These are phyloP conservation scores for Punctoribates punctum DNA, from an alignment of 2,888 invertebrate genomes.

Conservation along the genomic window DNA sequence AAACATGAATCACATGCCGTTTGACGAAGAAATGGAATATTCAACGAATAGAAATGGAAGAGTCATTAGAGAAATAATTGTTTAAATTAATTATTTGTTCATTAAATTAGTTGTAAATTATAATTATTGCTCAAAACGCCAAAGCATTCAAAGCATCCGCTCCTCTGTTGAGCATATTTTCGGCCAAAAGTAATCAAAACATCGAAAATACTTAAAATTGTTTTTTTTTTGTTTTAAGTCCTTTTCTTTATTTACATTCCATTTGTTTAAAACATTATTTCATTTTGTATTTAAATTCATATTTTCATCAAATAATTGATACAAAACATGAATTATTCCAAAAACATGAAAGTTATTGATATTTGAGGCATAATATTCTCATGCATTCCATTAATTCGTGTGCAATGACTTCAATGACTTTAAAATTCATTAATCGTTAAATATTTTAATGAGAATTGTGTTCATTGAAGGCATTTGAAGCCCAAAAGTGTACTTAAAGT, in stretches of 20 bases:
- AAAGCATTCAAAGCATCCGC: slow-evolving; percentile 2
- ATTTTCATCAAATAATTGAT: not conserved
- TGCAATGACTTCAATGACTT: slow-evolving; percentile 47
- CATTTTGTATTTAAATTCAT: not conserved
- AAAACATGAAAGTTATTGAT: not conserved
- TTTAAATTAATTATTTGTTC: slow-evolving; percentile 52
- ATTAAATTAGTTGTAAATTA: slow-evolving; percentile 17
- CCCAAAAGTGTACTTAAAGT: not conserved
- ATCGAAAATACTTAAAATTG: slow-evolving; percentile 5
- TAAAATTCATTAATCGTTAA: not conserved
- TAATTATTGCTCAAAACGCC: slow-evolving; percentile 32
- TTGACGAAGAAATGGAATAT: slow-evolving; percentile 40
- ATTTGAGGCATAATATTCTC: slow-evolving; percentile 21
- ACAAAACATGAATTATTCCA: not conserved
- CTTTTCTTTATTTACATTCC: not conserved
- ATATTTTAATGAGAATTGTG: not conserved
- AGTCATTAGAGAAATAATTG: slow-evolving; percentile 91
- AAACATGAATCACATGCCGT: slow-evolving; percentile 34
- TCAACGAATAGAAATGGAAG: slow-evolving; percentile 66
- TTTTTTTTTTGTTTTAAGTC: not conserved
- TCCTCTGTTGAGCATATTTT: not conserved
- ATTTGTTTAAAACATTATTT: not conserved
- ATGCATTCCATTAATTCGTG: not conserved
- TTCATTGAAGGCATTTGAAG: slow-evolving; percentile 17
- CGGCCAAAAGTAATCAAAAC: slow-evolving; percentile 28